Percentiles rank a stretch among this genome's conserved stretches.
Conservation (phyloP, 2,113 vertebrate species). For the Clinocottus analis region DNA sequence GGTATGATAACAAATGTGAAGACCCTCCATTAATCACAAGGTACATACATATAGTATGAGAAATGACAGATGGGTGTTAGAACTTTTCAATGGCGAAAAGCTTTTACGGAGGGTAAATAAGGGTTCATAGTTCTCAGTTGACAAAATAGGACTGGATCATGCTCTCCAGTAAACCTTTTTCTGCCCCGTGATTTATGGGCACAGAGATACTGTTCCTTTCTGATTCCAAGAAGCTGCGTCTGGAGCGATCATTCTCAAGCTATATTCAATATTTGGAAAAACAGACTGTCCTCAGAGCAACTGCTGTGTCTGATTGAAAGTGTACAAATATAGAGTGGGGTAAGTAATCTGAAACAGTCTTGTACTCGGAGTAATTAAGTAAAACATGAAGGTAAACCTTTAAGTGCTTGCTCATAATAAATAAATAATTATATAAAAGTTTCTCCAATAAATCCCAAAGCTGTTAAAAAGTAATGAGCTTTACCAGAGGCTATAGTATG, state of each 20-base stretch:
- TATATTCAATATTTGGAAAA: slow-evolving; percentile 44
- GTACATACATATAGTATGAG: neutral
- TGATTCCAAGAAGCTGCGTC: slow-evolving; percentile 62
- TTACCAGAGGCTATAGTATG: slow-evolving; percentile 9
- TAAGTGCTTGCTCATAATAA: neutral
- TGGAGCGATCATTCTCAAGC: slow-evolving; percentile 21
- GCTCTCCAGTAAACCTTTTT: slow-evolving; percentile 56
- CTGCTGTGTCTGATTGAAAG: slow-evolving; percentile 22
- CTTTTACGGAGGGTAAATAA: neutral
- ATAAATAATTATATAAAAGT: neutral
- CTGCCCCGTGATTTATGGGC: slow-evolving; percentile 48
- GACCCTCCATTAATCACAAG: neutral
- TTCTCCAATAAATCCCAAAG: slow-evolving; percentile 39
- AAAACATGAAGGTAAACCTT: slow-evolving; percentile 8
- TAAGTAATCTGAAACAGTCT: slow-evolving; percentile 21
- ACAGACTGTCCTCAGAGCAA: slow-evolving; percentile 29
- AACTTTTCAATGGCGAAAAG: neutral
- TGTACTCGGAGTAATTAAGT: slow-evolving; percentile 1
- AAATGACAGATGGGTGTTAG: slow-evolving; percentile 1
- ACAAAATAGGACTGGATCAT: slow-evolving; percentile 4
- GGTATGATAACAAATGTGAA: neutral
- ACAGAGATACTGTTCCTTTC: slow-evolving; percentile 46
- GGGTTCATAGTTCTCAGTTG: neutral
- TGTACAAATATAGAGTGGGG: slow-evolving; percentile 10
- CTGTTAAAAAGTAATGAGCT: slow-evolving; percentile 33